These are phyloP conservation scores for Sitobion miscanthi DNA, from an alignment of 1,140 invertebrate genomes.

Conservation along the genomic window DNA sequence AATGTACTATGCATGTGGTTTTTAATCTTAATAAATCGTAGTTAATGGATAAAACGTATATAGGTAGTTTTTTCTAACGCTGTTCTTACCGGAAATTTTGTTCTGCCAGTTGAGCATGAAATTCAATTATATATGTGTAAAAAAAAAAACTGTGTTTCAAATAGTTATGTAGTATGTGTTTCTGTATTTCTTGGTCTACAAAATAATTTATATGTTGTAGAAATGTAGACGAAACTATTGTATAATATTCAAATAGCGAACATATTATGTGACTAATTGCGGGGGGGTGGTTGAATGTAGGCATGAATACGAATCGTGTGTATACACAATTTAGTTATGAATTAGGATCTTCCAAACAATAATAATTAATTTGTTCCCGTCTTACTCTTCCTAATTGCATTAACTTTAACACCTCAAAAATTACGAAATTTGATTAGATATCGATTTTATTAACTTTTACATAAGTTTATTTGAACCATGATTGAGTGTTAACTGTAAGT, in stretches of 20 bases:
- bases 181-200: background rate
- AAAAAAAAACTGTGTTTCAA: background rate
- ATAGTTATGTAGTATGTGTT: background rate
- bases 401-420: background rate
- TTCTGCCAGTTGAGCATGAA: slow-evolving; percentile 37
- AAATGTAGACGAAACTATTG: background rate
- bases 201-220: background rate
- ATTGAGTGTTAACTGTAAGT: background rate
- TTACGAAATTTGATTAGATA: background rate
- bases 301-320: background rate
- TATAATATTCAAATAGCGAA: background rate
- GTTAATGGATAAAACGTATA: background rate
- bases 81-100: slow-evolving; percentile 13
- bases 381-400: background rate
- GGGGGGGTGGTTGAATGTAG: background rate
- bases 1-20: background rate
- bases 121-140: slow-evolving; percentile 30
- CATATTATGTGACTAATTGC: background rate
- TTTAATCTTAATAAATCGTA: background rate
- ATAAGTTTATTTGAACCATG: background rate
- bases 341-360: background rate
- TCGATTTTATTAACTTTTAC: background rate
- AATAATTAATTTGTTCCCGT: background rate
- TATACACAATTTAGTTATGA: background rate
- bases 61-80: background rate